Base-by-base conservation (phyloP, 2,797 vertebrate genomes). In the Gymnocypris eckloni region DNA sequence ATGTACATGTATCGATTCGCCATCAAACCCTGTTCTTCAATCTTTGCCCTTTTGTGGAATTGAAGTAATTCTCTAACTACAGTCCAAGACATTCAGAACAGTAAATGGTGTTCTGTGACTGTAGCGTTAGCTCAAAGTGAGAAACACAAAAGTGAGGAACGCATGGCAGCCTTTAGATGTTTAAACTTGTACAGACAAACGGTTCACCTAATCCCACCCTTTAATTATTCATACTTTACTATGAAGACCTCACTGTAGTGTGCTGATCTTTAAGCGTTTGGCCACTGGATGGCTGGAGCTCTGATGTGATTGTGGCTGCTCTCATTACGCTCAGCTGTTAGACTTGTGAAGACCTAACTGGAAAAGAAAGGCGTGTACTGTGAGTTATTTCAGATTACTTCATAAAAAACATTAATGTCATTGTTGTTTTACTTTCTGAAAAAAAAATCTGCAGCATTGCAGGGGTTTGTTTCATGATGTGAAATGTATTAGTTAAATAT, bases 161-260 rank as follows among this genome's bases (percentile, higher is more conserved):
- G 25, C 50, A 69, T 76, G 20, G 79, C 85, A 87, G 79, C 48
- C 16, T 56, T 70, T 70, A 70, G 73, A 56, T n/a, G 1, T 67
- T 56, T 33, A 79, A 25, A 54, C 18, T 22, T 43, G 59, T 77
- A 77, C 69, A 54, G 22, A 69, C 43, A n/a, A 64, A 85, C 92
- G 77, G 91, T 95, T 93, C 91, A 96, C 88, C 80, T 91, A 91
- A 95, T 93, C 93, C 91, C 86, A 87, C 88, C 86, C 88, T 93
- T 96, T 90, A 96, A 95, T 96, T 94, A 96, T 96, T 94, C 90
- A 96, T 88, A 90, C 73, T 84, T 86, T 83, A 72, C 83, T 90
- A 92, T 92, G 90, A 93, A 92, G 93, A 92, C 82, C 92, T 94
- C 87, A 91, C 90, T 84, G 86, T 91, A 88, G 91, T 89, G 87